Percentiles rank a stretch among this genome's conserved stretches.
Conservation (phyloP, 2,113 vertebrate species). For the Ciconia stormi region DNA sequence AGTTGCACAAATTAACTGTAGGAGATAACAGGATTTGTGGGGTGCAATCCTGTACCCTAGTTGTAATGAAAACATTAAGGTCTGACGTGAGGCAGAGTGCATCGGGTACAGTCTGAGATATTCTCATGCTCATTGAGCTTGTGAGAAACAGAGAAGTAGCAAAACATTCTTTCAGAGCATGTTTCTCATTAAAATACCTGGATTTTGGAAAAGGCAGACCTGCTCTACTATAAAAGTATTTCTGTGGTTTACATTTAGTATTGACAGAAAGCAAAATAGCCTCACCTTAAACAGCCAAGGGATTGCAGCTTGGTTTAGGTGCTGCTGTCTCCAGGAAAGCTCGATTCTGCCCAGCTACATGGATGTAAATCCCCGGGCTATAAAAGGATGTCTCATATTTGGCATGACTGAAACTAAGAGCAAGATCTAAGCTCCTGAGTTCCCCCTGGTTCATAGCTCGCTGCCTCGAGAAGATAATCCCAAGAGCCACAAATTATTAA, state of each 20-base stretch:
- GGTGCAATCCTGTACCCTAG: neutral
- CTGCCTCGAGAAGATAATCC: neutral
- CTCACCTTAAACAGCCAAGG: neutral
- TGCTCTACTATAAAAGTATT: neutral
- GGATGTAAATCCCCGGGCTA: neutral
- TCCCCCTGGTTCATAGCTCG: neutral
- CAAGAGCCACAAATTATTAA: neutral
- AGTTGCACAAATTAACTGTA: neutral
- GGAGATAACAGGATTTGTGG: neutral
- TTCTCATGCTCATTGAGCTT: fast-evolving
- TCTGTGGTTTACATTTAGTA: neutral
- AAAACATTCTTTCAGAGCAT: neutral
- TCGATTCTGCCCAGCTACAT: fast-evolving
- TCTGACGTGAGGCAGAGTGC: neutral
- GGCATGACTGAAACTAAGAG: neutral
- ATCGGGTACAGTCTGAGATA: neutral
- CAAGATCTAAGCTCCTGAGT: neutral
- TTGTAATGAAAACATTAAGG: neutral
- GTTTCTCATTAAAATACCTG: neutral
- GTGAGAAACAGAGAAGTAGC: neutral
- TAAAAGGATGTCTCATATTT: neutral
- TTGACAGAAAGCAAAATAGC: neutral
- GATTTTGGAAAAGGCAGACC: neutral
- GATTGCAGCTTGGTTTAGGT: neutral
- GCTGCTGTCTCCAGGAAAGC: neutral